Evolutionary conservation across 2,797 vertebrate genomes (phyloP).

Genomic region (Parambassis ranga): DNA sequence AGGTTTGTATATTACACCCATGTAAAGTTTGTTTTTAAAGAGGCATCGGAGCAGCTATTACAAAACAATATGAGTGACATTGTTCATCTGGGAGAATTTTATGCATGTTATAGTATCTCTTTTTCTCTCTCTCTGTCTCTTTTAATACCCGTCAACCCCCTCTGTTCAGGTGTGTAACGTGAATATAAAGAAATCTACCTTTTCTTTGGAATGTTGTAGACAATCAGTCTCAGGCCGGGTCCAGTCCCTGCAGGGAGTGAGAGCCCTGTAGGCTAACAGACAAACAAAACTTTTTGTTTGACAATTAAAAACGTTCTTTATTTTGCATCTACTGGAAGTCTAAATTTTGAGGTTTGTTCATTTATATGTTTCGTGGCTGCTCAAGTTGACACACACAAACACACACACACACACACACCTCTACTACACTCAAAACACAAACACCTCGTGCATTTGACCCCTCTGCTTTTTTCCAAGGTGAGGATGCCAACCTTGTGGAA

Average conservation of each 20-base stretch:
- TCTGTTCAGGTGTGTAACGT: conserved; percentile 74
- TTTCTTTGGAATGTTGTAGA: conserved; percentile 81
- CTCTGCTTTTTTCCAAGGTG: conserved; percentile 80
- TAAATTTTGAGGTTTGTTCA: conserved; percentile 74
- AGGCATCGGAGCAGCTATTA: conserved; percentile 81
- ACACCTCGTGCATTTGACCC: conserved; percentile 81
- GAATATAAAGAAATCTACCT: conserved; percentile 75
- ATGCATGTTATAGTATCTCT: conserved; percentile 80
- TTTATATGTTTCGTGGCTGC: conserved; percentile 79
- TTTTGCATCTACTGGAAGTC: conserved; percentile 81
- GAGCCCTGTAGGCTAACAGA: conserved; percentile 72
- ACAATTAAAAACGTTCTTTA: conserved; percentile 51
- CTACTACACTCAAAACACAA: conserved; percentile 75
- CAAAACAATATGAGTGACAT: conserved; percentile 78
- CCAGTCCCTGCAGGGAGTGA: conserved; percentile 72
- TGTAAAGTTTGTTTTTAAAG: conserved; percentile 79
- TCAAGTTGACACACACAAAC: conserved; percentile 79
- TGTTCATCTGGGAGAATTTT: conserved; percentile 79
- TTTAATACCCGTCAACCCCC: conserved; percentile 33
- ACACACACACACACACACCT: conserved; percentile 65
- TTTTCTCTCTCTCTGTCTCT: conserved; percentile 46
- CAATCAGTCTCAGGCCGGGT: conserved; percentile 84
- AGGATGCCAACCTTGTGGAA: conserved; percentile 82
- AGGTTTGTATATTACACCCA: conserved; percentile 81
- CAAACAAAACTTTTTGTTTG: conserved; percentile 68